Percentiles rank a stretch among this genome's conserved stretches.
These are phyloP conservation scores for Reticulitermes speratus DNA, from an alignment of 1,140 invertebrate species.

Conservation along the genomic window DNA sequence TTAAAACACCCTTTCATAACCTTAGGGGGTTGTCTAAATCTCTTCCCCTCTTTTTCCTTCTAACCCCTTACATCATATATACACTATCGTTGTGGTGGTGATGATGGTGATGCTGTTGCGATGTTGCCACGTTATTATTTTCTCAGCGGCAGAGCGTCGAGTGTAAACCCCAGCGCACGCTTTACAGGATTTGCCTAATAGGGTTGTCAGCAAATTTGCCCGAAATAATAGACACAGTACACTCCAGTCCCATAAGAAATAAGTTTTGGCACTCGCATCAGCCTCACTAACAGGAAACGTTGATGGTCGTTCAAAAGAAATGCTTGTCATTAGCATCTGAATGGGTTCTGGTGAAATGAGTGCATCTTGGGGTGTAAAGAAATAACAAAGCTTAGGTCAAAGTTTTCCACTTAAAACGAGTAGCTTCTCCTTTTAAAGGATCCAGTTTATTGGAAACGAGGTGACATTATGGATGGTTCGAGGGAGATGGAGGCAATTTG, in stretches of 20 bases:
- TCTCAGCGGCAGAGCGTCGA: neutral
- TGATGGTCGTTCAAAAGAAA: no score
- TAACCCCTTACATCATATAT: constrained; percentile 12
- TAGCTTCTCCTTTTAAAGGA: no score
- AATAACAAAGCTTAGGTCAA: no score
- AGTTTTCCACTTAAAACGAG: no score
- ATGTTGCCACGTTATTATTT: constrained; percentile 27
- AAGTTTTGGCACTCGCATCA: no score
- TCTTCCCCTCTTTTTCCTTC: constrained; percentile 13
- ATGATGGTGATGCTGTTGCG: neutral
- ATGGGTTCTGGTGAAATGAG: no score
- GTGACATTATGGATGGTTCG: no score
- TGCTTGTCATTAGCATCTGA: no score
- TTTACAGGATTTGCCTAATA: constrained; percentile 33
- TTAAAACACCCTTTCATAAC: constrained; percentile 21
- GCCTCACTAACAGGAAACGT: no score
- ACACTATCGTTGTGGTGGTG: neutral
- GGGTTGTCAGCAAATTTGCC: constrained; percentile 34
- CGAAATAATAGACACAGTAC: constrained; percentile 30
- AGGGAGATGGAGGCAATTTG: no score
- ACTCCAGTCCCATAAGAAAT: neutral
- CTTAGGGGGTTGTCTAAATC: constrained; percentile 6
- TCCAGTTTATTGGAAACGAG: no score
- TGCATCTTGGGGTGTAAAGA: no score
- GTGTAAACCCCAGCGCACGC: neutral